Evolutionary conservation across 2,888 invertebrate genomes (phyloP), one percentile per base, ranked within the genome.

Genomic region (Ormyrus thymus): DNA sequence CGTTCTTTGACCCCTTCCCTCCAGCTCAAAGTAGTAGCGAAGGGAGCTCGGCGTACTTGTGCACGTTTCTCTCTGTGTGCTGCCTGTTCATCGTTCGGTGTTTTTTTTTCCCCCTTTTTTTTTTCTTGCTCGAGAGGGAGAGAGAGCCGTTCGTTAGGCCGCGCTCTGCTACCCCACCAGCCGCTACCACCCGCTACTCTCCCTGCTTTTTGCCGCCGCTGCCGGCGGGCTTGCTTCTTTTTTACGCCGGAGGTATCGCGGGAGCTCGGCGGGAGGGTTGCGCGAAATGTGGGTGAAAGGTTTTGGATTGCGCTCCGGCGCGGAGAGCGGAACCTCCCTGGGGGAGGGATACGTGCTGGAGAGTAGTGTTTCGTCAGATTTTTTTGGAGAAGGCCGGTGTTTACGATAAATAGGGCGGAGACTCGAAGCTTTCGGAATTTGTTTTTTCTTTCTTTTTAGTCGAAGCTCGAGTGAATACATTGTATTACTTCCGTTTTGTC

Each of bases 1-100:
- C 85, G 87, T 87, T 87, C 87, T 87, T 87, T 87, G 87, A 87
- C 87, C 87, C 84, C 84, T 80, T 65, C 62, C 29, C 71, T 65
- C 65, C 53, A 29, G 29, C 29, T 29, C 29, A 29, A 29, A 29
- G 29, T 56, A 45, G 43, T 64, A 46, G 69, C 43, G 70, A 45
- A 8, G 29, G 48, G 13, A 43, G 29, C 10, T 45, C 10, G 62
- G 6, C 29, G 59, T 64, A 64, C 73, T 73, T 62, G 58, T 43
- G 73, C 78, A 72, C 73, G 72, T 68, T 73, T 73, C 51, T 76
- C 72, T 29, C 29, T 66, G 6, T 46, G 8, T 69, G 56, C 45
- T 13, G 59, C 5, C 43, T 29, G 15, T 13, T 29, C 29, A 29
- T 29, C 29, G 29, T 29, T 29, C 29, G 29, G 29, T 4, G 29